phyloP scores from a whole-genome alignment of 2,797 vertebrate species.

The Microtus obscurus region DNA sequence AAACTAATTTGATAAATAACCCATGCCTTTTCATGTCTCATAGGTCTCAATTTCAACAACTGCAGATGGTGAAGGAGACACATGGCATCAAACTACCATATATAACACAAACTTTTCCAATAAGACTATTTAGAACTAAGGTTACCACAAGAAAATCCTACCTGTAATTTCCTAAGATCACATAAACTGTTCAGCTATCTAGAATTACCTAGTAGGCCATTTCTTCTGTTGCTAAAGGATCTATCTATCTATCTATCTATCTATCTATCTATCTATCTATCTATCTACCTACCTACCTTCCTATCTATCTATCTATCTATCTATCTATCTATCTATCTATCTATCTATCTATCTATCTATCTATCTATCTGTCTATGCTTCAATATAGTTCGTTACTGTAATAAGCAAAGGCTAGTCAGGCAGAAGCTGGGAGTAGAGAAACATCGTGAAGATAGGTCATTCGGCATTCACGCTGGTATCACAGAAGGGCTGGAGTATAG shows the following conservation, averaged over 20 bases:
- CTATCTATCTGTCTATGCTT: too few species aligned
- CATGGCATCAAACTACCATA: neutral
- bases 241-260: too few species aligned
- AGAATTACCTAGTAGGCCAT: neutral
- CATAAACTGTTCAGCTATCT: neutral
- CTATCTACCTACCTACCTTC: too few species aligned
- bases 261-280: too few species aligned
- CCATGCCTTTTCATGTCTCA: neutral
- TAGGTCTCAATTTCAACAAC: neutral
- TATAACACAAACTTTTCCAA: neutral
- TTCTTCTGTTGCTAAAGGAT: slow-evolving; percentile 1
- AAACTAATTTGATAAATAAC: slow-evolving; percentile 42
- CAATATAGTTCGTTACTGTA: neutral
- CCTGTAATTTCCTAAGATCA: neutral
- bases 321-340: too few species aligned
- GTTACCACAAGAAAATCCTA: neutral
- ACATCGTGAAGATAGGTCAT: neutral
- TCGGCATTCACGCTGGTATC: neutral
- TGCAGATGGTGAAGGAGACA: neutral
- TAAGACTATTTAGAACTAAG: slow-evolving; percentile 18
- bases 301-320: too few species aligned
- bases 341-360: too few species aligned
- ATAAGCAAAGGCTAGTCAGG: neutral
- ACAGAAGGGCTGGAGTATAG: neutral
- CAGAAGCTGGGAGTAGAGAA: neutral